phyloP scores from a whole-genome alignment of 2,888 invertebrate genomes.

The Pristionchus japonicus region DNA sequence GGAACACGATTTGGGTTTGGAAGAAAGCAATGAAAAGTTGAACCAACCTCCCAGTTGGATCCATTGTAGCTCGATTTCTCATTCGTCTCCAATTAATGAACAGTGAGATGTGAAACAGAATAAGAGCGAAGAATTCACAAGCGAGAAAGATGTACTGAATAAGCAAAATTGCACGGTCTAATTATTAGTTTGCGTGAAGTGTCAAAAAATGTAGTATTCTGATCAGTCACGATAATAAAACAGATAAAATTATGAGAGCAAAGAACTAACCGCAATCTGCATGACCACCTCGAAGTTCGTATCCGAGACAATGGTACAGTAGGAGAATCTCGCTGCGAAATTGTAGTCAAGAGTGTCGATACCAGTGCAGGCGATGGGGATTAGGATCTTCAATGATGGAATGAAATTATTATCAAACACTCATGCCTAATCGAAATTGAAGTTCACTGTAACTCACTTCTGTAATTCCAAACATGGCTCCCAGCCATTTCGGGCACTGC shows the following conservation, averaged over 20 bases:
- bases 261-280: neutral
- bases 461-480: neutral
- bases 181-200: too few relatives aligned
- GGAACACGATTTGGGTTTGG: neutral
- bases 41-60: neutral
- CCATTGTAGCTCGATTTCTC: neutral
- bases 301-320: slow-evolving; percentile 1
- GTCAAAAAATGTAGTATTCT: neutral
- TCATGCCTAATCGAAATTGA: neutral
- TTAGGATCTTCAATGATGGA: too few relatives aligned
- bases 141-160: neutral
- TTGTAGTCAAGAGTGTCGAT: neutral
- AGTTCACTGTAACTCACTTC: neutral
- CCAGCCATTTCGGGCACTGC: slow-evolving; percentile 9
- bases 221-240: neutral
- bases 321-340: neutral
- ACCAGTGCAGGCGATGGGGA: neutral
- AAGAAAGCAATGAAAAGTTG: neutral
- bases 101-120: slow-evolving; percentile 6
- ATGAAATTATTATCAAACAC: neutral
- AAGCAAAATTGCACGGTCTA: too few relatives aligned
- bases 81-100: neutral
- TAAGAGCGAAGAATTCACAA: neutral
- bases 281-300: neutral
- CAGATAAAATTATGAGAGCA: neutral